Conservation (phyloP, 1,140 invertebrate species). For the Goniozus legneri region DNA sequence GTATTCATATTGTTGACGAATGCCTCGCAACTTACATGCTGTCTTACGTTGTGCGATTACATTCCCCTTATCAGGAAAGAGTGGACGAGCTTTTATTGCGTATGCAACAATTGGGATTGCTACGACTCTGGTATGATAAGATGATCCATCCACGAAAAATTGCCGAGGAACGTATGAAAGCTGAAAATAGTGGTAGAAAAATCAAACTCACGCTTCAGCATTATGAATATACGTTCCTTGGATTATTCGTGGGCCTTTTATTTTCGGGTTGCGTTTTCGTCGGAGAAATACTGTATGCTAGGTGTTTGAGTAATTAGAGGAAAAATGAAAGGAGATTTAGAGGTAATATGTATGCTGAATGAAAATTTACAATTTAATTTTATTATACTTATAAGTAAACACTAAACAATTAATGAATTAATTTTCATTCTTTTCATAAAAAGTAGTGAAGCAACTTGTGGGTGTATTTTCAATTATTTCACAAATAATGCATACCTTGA, state of each 20-base stretch:
- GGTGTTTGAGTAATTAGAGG: no score
- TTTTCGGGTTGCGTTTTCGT: constrained; percentile 18
- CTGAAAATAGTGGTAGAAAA: background rate
- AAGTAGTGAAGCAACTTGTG: no score
- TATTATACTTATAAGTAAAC: no score
- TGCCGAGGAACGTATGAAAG: background rate
- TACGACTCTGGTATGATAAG: constrained; percentile 20
- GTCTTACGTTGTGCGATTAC: constrained; percentile 19
- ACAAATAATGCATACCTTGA: no score
- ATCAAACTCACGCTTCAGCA: constrained; percentile 24
- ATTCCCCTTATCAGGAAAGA: constrained; percentile 24
- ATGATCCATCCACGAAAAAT: constrained; percentile 5
- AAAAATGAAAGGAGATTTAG: no score
- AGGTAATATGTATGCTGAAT: no score
- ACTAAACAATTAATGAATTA: no score
- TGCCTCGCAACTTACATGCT: constrained; percentile 23
- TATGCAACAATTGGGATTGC: constrained; percentile 20
- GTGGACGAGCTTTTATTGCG: constrained; percentile 24
- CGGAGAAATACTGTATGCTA: constrained; percentile 18
- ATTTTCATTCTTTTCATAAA: no score
- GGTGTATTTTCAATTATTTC: no score
- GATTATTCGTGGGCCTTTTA: constrained; percentile 16
- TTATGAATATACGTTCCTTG: constrained; percentile 25
- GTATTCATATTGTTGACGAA: constrained; percentile 30
- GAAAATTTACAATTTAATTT: no score